Evolutionary conservation across 2,888 invertebrate species (phyloP).

Genomic region (Drosophila macrospina): DNA sequence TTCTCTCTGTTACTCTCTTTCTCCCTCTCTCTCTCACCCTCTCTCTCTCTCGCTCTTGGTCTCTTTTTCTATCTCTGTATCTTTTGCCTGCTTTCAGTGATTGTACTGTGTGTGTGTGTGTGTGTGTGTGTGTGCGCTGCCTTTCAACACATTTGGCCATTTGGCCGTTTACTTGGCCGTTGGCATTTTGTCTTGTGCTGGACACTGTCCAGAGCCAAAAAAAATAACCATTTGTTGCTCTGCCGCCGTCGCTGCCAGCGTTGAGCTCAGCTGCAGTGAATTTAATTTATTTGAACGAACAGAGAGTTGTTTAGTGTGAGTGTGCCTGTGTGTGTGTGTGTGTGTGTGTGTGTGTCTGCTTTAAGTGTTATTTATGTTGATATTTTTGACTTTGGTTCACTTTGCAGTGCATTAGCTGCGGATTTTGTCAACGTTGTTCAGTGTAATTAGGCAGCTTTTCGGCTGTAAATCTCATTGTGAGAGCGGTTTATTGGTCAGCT

Average conservation of each 20-base stretch:
- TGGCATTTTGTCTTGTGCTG: conserved; percentile 80
- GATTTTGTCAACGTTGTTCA: conserved; percentile 63
- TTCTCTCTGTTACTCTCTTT: not conserved
- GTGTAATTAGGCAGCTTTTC: conserved; percentile 75
- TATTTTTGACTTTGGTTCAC: conserved; percentile 74
- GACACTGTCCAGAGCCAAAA: conserved; percentile 64
- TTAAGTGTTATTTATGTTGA: conserved; percentile 80
- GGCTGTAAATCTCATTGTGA: conserved; percentile 71
- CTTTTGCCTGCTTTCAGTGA: conserved; percentile 4
- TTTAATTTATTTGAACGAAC: conserved; percentile 77
- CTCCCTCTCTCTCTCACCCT: not conserved
- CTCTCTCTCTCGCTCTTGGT: not conserved
- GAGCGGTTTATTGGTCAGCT: conserved; percentile 70
- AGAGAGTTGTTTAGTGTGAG: conserved; percentile 37
- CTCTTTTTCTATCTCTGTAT: conserved; percentile 2
- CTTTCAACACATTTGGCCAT: conserved; percentile 78
- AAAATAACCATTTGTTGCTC: conserved; percentile 83
- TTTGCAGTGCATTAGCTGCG: conserved; percentile 72
- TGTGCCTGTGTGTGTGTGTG: not conserved
- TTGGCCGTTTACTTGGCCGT: conserved; percentile 70
- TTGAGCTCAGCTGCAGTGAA: conserved; percentile 74
- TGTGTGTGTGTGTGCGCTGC: conserved; percentile 29
- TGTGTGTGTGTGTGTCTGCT: conserved; percentile 39
- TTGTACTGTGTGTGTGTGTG: conserved; percentile 32
- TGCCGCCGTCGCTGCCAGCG: conserved; percentile 38